Evolutionary conservation across 2,888 invertebrate species (phyloP), one percentile per base, ranked within the genome.

Genomic region (Lithophane socia): DNA sequence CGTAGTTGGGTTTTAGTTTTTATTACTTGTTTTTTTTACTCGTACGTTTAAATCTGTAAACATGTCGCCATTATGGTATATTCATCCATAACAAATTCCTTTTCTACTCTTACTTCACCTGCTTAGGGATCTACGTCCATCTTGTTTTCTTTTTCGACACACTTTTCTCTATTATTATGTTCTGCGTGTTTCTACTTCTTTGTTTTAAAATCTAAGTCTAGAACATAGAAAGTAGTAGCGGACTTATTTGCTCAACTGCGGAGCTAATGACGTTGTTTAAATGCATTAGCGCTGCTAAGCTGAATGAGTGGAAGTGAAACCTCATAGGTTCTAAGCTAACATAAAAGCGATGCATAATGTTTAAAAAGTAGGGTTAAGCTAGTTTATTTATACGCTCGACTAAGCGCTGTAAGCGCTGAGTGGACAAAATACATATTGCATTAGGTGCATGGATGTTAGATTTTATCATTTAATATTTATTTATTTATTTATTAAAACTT

Each of bases 271-370:
- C 54, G 21, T 76, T 72, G 82, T 87, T 82, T 74, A 87, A 79
- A 88, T 80, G 85, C 76, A 83, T 77, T 72, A 79, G 73, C 64
- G 66, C 65, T 70, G 68, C 47, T 82, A 79, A 79, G 75, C 77
- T 79, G 63, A 64, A 69, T 63, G 65, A 72, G 70, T 70, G 16
- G 65, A 60, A 75, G 78, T 70, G 88, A 84, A 86, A 77, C 83
- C 88, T 77, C 52, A 58, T 66, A 75, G 73, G 52, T 74, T 47
- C 66, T 73, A 78, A 71, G 75, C 75, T 66, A 73, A 58, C 44
- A 66, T 66, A 44, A 63, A 72, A 21, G 63, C 56, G 58, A 75
- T 73, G 71, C 75, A 79, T 86, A 74, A 75, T 77, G 73, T 71
- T 68, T 73, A 44, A 76, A 79, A 75, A 75, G 24, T 63, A 60